Evolutionary conservation across 1,140 invertebrate species (phyloP), one percentile per base, ranked within the genome.

Genomic region (Mylabris phalerata): DNA sequence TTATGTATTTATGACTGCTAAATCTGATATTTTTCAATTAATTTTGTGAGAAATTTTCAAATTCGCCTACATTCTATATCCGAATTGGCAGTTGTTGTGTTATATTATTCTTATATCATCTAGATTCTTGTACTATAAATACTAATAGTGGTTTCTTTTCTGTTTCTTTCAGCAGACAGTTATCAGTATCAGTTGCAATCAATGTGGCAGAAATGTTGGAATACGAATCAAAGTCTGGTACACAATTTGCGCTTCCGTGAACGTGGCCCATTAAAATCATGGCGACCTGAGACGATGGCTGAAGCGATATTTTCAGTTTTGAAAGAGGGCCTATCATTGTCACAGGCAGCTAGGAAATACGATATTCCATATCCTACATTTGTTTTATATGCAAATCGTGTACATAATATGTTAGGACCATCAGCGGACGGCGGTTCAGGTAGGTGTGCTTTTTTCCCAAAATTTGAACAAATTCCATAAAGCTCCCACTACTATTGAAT

Each of bases 121-220:
- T 3, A 4, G 3, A 27, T 27, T 6, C 25, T 42, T 48, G 9
- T 38, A 48, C 42, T 32, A 55, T 47, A 55, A 55, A 55, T 55
- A 44, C 47, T 11, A 46, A 55, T 55, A 57, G 42, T 40, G 5
- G 24, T 57, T 50, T 57, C 43, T 47, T 54, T 46, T 50, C 27
- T 52, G 46, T 68, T 73, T 75, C 77, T 76, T 77, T 67, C 82
- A 86, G 84, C 88, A 89, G 90, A 92, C 81, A 92, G 88, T 80
- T 94, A 93, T 80, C 91, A 94, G 76, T 93, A 93, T 75, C 92
- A 93, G 75, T 77, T 94, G 71, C 92, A 94, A 75, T 90, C 88
- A 39, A 90, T 93, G 84, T 94, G 92, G 92, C 92, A 94, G 75
- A 93, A 93, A 73, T 93, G 90, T 75, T 94, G 91, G 90, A 93